Percentiles rank a stretch among this genome's conserved stretches.
phyloP scores from a whole-genome alignment of 1,140 invertebrate genomes.

The Micrasema longulum region DNA sequence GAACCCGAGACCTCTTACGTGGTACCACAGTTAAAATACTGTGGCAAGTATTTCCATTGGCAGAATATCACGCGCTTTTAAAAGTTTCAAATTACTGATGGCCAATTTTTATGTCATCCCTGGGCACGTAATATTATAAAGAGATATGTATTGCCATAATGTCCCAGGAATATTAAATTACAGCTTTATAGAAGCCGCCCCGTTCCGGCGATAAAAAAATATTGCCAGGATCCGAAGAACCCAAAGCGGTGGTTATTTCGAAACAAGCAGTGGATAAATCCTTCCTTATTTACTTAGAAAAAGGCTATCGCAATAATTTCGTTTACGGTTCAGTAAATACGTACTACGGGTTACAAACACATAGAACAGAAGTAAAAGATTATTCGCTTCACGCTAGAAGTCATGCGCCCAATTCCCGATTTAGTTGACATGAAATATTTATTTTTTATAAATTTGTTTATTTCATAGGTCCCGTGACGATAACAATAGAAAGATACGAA shows the following conservation, averaged over 20 bases:
- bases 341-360: neutral
- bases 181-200: neutral
- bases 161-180: conserved; percentile 45
- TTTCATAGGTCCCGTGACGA: too few relatives aligned
- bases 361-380: too few relatives aligned
- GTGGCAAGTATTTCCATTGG: too few relatives aligned
- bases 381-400: too few relatives aligned
- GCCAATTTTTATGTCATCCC: too few relatives aligned
- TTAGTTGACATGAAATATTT: too few relatives aligned
- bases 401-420: too few relatives aligned
- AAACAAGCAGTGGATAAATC: conserved; percentile 53
- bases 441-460: too few relatives aligned
- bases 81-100: neutral
- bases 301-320: conserved; percentile 50
- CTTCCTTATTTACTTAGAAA: conserved; percentile 48
- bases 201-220: conserved; percentile 42
- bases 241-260: conserved; percentile 38
- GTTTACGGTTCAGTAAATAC: conserved; percentile 46
- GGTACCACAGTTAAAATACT: too few relatives aligned
- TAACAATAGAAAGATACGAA: too few relatives aligned
- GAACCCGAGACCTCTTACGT: too few relatives aligned
- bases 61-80: neutral
- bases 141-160: conserved; percentile 16
- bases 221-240: conserved; percentile 5
- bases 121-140: too few relatives aligned